phyloP scores from a whole-genome alignment of 2,888 invertebrate species.

The Stramonita haemastoma region DNA sequence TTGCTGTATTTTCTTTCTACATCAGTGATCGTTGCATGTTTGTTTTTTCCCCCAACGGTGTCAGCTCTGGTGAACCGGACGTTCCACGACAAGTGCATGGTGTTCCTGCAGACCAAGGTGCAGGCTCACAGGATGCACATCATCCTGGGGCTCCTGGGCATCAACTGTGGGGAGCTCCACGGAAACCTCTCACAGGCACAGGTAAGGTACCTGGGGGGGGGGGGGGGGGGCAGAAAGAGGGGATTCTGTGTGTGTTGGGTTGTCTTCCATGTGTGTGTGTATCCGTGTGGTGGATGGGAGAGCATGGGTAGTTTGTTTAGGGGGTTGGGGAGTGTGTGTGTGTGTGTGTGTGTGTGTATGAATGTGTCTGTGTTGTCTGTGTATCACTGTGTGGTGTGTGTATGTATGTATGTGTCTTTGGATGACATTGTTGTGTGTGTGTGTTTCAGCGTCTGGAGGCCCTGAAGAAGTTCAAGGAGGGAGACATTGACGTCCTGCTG shows the following conservation, averaged over 20 bases:
- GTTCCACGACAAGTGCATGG: constrained; percentile 93
- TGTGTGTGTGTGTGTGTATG: background rate
- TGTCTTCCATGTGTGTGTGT: too few species aligned
- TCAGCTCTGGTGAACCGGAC: constrained; percentile 88
- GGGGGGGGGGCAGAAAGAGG: background rate
- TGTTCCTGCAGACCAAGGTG: constrained; percentile 97
- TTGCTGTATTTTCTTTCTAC: too few species aligned
- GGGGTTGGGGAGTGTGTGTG: too few species aligned
- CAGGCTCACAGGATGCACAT: constrained; percentile 96
- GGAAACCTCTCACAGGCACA: constrained; percentile 96
- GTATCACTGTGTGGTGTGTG: background rate
- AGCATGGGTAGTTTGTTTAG: too few species aligned
- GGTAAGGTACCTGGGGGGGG: constrained; percentile 58
- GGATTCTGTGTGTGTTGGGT: background rate
- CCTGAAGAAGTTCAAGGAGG: constrained; percentile 90
- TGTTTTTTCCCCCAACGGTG: background rate
- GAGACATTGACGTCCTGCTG: constrained; percentile 84
- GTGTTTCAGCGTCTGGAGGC: constrained; percentile 87
- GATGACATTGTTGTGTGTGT: background rate
- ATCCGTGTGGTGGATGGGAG: too few species aligned
- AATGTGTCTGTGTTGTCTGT: background rate
- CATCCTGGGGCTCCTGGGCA: constrained; percentile 90
- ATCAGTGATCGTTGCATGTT: background rate
- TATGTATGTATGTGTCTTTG: background rate
- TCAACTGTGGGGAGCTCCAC: constrained; percentile 94